Conservation (phyloP, 2,797 vertebrate genomes). For the Sciaenops ocellatus region DNA sequence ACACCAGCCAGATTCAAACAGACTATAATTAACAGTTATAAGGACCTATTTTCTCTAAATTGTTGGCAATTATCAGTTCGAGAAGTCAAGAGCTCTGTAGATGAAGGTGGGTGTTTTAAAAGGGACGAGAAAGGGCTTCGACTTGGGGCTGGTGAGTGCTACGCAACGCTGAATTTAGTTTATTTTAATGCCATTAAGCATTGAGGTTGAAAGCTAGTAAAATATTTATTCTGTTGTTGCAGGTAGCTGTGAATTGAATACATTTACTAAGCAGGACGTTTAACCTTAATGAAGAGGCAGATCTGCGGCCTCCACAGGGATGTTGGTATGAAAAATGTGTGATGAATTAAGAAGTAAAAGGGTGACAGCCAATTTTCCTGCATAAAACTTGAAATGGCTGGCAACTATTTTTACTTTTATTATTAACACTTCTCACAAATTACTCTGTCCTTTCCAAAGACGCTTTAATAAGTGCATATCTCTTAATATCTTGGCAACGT, state of each 20-base stretch:
- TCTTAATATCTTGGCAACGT: background rate
- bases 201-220: constrained; percentile 27
- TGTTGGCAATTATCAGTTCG: constrained; percentile 52
- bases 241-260: constrained; percentile 43
- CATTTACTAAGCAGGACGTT: constrained; percentile 34
- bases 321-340: constrained; percentile 6
- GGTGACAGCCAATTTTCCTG: constrained; percentile 9
- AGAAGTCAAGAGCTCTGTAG: constrained; percentile 46
- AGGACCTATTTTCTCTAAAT: constrained; percentile 47
- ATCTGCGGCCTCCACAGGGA: constrained; percentile 32
- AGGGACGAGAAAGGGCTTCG: background rate
- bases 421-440: constrained; percentile 26
- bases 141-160: constrained; percentile 11
- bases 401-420: constrained; percentile 31
- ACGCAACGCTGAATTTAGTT: constrained; percentile 6
- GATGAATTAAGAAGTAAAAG: constrained; percentile 36
- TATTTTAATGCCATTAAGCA: constrained; percentile 41
- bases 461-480: constrained; percentile 4
- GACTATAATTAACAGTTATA: constrained; percentile 29
- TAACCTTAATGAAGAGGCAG: constrained; percentile 23
- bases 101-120: constrained; percentile 45
- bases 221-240: constrained; percentile 35
- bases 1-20: constrained; percentile 24
- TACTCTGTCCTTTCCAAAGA: constrained; percentile 16
- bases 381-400: constrained; percentile 40